Evolutionary conservation across 1,140 invertebrate species (phyloP), one percentile per base, ranked within the genome.

Genomic region (Cotesia typhae): DNA sequence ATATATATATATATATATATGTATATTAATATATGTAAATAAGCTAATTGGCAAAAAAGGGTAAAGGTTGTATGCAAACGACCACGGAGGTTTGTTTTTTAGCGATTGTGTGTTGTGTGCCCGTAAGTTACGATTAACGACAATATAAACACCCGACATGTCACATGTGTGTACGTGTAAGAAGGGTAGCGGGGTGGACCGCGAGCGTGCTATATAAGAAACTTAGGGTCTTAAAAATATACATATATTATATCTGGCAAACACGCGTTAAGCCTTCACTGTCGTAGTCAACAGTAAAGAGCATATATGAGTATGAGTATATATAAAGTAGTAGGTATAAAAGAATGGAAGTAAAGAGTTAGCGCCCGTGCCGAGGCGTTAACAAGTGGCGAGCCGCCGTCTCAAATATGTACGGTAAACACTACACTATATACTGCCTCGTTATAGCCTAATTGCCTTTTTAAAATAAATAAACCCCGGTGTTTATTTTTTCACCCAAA

Each of bases 381-480:
- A 82, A 82, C 80, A 82, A 82, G 80, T 82, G 78, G 79, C 76
- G 78, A 82, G 79, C 79, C 80, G 79, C 79, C 80, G 80, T 75
- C 74, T 78, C 79, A 81, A 81, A 81, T 82, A 79, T 71, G 76
- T 80, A 74, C 77, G 70, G 78, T 77, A 82, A 82, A 82, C 80
- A 82, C 71, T 71, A 74, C 41, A 7, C 41, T 47, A 47, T 47
- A 57, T 57, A 17, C 17, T 67, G 73, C 75, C 76, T 82, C 75
- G 77, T 82, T 82, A 79, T 81, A 47, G 74, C 72, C 80, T 81
- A 81, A 81, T 81, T 81, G 79, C 80, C 72, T 75, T 73, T 74
- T 73, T 73, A 77, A 79, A 75, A 77, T 68, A 28, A 28, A 28
- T 28, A 28, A 28, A 28, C 28, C 28, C 12, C 51, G 5, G 66